These are phyloP conservation scores for Enhydra lutris DNA, from an alignment of 2,113 vertebrate species.

Conservation along the genomic window DNA sequence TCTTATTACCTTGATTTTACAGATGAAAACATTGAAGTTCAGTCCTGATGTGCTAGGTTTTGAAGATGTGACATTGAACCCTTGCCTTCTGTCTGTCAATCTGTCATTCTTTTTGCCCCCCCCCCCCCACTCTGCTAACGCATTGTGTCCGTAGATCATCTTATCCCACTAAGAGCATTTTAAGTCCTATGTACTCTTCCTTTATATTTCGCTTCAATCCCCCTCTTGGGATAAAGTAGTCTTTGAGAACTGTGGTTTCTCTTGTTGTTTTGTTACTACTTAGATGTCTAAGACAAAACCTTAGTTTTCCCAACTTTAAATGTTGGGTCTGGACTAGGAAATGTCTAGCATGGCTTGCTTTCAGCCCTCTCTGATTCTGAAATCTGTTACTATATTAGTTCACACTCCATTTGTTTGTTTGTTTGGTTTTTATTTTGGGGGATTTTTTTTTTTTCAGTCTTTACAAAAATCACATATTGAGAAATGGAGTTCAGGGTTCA, in stretches of 20 bases:
- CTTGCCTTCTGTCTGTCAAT: not conserved
- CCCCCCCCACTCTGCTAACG: accelerated
- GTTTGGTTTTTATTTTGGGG: not conserved
- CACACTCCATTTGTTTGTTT: not conserved
- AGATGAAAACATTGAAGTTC: not conserved
- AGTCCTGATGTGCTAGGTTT: not conserved
- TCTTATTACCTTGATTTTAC: not conserved
- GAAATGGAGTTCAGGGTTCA: not conserved
- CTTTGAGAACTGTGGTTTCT: not conserved
- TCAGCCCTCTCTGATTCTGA: not conserved
- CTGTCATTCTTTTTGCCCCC: not conserved
- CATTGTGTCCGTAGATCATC: not conserved
- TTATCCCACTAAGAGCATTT: not conserved
- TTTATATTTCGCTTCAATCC: not conserved
- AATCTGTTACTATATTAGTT: slow-evolving; percentile 37
- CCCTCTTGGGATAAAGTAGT: not conserved
- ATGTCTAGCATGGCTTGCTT: not conserved
- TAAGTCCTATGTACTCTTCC: not conserved
- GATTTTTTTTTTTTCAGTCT: not conserved
- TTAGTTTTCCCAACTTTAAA: not conserved
- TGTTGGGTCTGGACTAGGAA: not conserved
- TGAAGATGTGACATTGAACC: not conserved
- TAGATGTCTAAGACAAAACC: not conserved
- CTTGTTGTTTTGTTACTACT: not conserved
- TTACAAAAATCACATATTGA: slow-evolving; percentile 38